A percentile compares a stretch with the other conserved stretches of the same genome.
Evolutionary conservation across 2,797 vertebrate species (phyloP).

Genomic region (Epinephelus awoara): DNA sequence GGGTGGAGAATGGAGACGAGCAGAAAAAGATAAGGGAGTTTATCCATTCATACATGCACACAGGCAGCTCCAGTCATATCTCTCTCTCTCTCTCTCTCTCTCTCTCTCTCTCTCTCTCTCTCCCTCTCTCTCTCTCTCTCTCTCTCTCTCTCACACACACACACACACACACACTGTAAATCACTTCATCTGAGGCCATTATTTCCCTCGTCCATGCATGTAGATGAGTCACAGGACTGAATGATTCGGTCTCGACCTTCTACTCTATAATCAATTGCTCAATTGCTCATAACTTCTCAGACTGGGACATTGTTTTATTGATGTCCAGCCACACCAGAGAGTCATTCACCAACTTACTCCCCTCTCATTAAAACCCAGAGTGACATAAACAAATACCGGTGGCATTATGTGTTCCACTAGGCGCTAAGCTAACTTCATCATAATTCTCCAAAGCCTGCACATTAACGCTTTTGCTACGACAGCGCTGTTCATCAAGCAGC

Average conservation of each 20-base stretch:
- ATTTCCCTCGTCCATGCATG: slow-evolving; percentile 18
- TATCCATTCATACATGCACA: not conserved
- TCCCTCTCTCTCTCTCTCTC: no score
- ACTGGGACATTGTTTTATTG: slow-evolving; percentile 50
- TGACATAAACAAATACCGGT: slow-evolving; percentile 74
- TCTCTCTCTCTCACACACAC: not conserved
- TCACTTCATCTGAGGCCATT: not conserved
- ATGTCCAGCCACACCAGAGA: slow-evolving; percentile 39
- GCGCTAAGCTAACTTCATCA: slow-evolving; percentile 72
- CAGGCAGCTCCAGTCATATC: not conserved
- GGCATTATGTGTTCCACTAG: slow-evolving; percentile 57
- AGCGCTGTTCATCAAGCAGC: slow-evolving; percentile 73
- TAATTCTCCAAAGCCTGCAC: slow-evolving; percentile 76
- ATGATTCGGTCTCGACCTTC: slow-evolving; percentile 30
- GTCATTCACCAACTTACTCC: slow-evolving; percentile 42
- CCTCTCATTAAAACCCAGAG: slow-evolving; percentile 70
- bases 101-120: no score
- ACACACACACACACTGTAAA: slow-evolving; percentile 23
- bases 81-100: no score
- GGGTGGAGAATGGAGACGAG: not conserved
- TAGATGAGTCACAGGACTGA: slow-evolving; percentile 14
- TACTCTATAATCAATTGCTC: slow-evolving; percentile 37
- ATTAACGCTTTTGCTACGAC: slow-evolving; percentile 69
- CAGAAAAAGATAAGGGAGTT: not conserved
- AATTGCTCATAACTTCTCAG: slow-evolving; percentile 7